Percentiles rank a stretch among this genome's conserved stretches.
Evolutionary conservation across 2,888 invertebrate species (phyloP).

Genomic region (Cantharis flavilabris): DNA sequence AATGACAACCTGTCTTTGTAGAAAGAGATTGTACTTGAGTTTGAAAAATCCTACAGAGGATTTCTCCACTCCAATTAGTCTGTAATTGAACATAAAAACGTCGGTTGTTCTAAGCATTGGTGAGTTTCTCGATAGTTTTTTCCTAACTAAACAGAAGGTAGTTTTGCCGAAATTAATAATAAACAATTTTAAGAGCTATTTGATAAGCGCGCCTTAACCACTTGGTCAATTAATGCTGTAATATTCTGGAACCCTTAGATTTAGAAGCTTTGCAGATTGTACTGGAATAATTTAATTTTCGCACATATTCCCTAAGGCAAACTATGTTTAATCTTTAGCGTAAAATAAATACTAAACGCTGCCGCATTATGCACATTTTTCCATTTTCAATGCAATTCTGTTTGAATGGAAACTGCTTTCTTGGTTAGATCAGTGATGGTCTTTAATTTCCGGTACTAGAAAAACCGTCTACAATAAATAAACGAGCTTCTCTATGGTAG

Average conservation of each 20-base stretch:
- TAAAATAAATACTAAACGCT: neutral
- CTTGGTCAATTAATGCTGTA: neutral
- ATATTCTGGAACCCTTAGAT: neutral
- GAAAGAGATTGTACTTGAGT: slow-evolving; percentile 12
- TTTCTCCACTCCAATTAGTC: slow-evolving; percentile 20
- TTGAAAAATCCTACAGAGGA: slow-evolving; percentile 13
- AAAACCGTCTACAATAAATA: neutral
- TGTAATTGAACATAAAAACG: slow-evolving; percentile 24
- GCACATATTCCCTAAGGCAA: neutral
- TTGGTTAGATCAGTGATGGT: neutral
- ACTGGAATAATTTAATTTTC: neutral
- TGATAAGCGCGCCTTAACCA: neutral
- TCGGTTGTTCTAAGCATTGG: neutral
- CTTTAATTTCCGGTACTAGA: neutral
- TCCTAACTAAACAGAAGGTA: neutral
- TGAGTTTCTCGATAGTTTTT: neutral
- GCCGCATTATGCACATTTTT: neutral
- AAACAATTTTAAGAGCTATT: neutral
- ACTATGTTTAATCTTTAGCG: neutral
- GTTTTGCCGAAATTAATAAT: neutral
- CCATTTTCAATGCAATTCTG: neutral
- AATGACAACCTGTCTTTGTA: slow-evolving; percentile 18
- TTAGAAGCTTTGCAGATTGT: neutral
- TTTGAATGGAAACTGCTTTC: neutral
- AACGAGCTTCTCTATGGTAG: neutral